These are phyloP conservation scores for Eristalinus aeneus DNA, from an alignment of 2,888 invertebrate species.

Conservation along the genomic window DNA sequence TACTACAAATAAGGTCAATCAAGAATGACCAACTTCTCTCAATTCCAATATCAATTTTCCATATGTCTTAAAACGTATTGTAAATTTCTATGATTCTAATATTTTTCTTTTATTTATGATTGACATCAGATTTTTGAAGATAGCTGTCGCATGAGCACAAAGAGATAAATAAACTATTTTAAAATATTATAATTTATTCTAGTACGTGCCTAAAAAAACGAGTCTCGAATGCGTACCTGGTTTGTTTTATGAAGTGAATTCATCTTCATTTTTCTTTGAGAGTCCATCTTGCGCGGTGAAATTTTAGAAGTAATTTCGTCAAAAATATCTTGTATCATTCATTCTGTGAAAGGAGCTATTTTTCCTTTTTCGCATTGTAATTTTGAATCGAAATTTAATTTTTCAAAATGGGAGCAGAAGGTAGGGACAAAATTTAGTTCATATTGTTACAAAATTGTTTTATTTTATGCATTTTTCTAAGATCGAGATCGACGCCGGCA, in stretches of 20 bases:
- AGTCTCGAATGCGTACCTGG: constrained; percentile 9
- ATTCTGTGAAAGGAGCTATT: background rate
- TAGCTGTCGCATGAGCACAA: no score
- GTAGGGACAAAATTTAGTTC: constrained; percentile 21
- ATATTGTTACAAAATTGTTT: background rate
- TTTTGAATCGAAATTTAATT: background rate
- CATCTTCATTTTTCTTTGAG: constrained; percentile 13
- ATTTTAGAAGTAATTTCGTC: background rate
- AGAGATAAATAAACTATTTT: no score
- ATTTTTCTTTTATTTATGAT: no score
- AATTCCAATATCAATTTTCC: no score
- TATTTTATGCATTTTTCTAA: constrained; percentile 33
- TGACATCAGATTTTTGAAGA: no score
- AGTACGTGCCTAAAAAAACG: background rate
- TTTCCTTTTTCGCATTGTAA: background rate
- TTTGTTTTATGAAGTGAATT: constrained; percentile 11
- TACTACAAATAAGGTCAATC: no score
- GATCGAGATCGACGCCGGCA: constrained; percentile 74
- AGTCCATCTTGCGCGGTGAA: constrained; percentile 38
- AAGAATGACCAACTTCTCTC: no score
- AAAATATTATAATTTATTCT: background rate
- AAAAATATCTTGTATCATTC: background rate
- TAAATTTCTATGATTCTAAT: no score
- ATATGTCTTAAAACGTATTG: no score
- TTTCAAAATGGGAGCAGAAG: constrained; percentile 60